phyloP scores from a whole-genome alignment of 2,113 vertebrate genomes.

The Leptobrachium leishanense region DNA sequence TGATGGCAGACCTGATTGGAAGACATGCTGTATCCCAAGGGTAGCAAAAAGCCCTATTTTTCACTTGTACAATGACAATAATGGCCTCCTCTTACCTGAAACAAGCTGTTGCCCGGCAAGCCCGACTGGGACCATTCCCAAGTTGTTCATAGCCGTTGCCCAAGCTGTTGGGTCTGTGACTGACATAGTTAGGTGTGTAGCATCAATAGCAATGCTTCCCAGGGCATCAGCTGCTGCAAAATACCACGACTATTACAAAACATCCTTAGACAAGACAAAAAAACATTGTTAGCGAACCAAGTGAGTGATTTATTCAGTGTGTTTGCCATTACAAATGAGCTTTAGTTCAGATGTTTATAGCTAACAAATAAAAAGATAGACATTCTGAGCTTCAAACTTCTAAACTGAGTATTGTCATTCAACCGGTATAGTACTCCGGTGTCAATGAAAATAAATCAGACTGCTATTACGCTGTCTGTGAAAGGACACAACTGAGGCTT shows the following conservation, averaged over 20 bases:
- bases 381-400: background rate
- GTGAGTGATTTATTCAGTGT: constrained; percentile 27
- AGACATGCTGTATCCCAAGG: background rate
- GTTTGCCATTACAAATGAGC: background rate
- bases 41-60: background rate
- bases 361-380: background rate
- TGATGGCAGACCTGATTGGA: no score
- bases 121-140: constrained; percentile 89
- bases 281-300: constrained; percentile 14
- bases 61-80: background rate
- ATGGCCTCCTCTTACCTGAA: constrained; percentile 73
- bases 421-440: background rate
- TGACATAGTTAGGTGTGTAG: constrained; percentile 81
- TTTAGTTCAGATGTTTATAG: constrained; percentile 15
- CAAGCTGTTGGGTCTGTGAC: constrained; percentile 84
- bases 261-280: background rate
- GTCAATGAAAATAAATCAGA: constrained; percentile 2
- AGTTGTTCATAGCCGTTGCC: constrained; percentile 93
- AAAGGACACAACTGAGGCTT: background rate
- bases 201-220: constrained; percentile 80
- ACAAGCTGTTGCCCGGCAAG: constrained; percentile 86
- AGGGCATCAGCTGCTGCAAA: constrained; percentile 81
- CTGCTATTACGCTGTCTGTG: background rate
- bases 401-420: constrained; percentile 20
- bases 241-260: constrained; percentile 24